phyloP scores from a whole-genome alignment of 2,888 invertebrate genomes.

The Physocephala rufipes region DNA sequence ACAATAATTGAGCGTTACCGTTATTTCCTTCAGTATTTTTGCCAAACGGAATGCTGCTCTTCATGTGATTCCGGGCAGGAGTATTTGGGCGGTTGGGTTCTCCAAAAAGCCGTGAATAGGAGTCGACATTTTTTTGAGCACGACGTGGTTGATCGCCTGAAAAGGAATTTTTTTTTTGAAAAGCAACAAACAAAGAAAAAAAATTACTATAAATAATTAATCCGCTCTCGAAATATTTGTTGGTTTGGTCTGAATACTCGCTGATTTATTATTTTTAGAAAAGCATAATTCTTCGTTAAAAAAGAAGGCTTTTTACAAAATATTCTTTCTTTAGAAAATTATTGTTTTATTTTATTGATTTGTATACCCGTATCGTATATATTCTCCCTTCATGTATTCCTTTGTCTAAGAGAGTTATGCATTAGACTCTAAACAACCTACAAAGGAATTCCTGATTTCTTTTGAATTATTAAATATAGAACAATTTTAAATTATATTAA shows the following conservation, averaged over 20 bases:
- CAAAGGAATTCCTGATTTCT: no score
- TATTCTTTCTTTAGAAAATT: neutral
- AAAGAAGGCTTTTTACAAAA: no score
- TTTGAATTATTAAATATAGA: no score
- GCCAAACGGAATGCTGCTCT: constrained; percentile 69
- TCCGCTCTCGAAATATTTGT: no score
- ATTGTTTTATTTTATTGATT: neutral
- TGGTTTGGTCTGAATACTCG: no score
- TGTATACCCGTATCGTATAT: no score
- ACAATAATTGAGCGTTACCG: constrained; percentile 56
- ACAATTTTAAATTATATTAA: no score
- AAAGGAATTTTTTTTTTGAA: constrained; percentile 7
- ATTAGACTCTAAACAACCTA: no score
- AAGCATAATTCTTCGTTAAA: no score
- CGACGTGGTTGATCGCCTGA: constrained; percentile 63
- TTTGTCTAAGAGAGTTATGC: no score
- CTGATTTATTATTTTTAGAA: no score
- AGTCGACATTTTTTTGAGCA: constrained; percentile 66
- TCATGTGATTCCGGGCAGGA: constrained; percentile 69
- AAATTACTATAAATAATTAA: neutral
- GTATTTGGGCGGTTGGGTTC: constrained; percentile 68
- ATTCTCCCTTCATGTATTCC: no score
- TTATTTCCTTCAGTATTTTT: constrained; percentile 58
- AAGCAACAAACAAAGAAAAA: neutral
- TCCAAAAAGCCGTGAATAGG: constrained; percentile 70